Evolutionary conservation across 2,113 vertebrate genomes (phyloP).

Genomic region (Axis porcinus): DNA sequence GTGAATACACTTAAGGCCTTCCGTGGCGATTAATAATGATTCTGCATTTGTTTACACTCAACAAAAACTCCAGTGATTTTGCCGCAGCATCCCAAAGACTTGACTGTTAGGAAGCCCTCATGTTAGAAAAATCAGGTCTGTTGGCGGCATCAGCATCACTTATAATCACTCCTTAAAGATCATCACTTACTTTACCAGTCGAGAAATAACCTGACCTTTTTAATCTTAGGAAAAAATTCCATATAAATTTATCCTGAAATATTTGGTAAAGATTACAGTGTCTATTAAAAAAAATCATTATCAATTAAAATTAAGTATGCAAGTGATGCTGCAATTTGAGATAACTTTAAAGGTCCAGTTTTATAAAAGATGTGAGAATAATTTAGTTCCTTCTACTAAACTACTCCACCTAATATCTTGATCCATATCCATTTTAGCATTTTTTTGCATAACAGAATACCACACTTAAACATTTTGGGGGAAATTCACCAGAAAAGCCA

Average conservation of each 20-base stretch:
- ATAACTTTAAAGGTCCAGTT: slow-evolving; percentile 23
- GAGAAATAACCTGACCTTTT: neutral
- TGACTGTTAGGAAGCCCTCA: neutral
- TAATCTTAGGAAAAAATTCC: slow-evolving; percentile 8
- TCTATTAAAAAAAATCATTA: neutral
- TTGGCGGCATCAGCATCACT: neutral
- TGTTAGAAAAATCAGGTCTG: slow-evolving; percentile 5
- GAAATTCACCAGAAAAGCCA: neutral
- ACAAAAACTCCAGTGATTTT: neutral
- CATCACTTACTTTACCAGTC: neutral
- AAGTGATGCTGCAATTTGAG: neutral
- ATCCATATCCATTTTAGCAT: neutral
- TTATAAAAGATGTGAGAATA: slow-evolving; percentile 32
- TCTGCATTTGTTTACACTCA: neutral
- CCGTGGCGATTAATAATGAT: neutral
- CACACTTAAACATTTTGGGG: neutral
- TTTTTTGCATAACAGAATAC: slow-evolving; percentile 2
- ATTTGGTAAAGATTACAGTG: slow-evolving; percentile 33
- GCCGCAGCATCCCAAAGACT: neutral
- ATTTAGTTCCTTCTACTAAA: slow-evolving; percentile 10
- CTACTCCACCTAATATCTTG: neutral
- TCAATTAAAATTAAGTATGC: slow-evolving; percentile 25
- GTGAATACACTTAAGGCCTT: neutral
- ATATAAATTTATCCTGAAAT: neutral
- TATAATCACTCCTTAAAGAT: neutral